A percentile compares a stretch with the other conserved stretches of the same genome.
Conservation (phyloP, 1,140 invertebrate genomes). For the Neodiprion lecontei region DNA sequence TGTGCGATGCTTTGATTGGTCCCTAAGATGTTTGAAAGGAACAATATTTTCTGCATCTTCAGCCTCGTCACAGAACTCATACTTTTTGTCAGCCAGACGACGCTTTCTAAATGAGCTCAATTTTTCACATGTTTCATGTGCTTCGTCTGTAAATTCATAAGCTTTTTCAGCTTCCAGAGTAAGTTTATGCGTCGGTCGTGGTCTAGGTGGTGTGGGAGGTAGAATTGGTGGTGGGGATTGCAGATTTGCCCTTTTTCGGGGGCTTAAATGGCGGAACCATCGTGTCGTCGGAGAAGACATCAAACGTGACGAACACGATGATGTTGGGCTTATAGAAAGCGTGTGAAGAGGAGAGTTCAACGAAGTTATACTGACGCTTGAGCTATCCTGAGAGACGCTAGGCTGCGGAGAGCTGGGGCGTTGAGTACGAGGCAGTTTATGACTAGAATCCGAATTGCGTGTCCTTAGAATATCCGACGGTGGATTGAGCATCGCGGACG, state of each 20-base stretch:
- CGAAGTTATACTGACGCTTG: constrained; percentile 41
- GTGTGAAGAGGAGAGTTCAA: constrained; percentile 53
- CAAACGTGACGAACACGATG: constrained; percentile 50
- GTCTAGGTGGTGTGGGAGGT: constrained; percentile 38
- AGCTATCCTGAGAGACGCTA: constrained; percentile 44
- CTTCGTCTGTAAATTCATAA: constrained; percentile 85
- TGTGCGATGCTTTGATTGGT: constrained; percentile 51
- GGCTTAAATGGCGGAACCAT: constrained; percentile 50
- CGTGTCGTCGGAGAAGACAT: constrained; percentile 54
- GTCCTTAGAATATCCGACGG: constrained; percentile 56
- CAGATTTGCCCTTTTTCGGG: constrained; percentile 47
- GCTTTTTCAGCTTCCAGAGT: constrained; percentile 72
- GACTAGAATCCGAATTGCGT: constrained; percentile 56
- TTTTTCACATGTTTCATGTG: constrained; percentile 80
- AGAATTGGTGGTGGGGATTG: constrained; percentile 50
- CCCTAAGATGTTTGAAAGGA: constrained; percentile 69
- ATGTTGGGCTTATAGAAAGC: constrained; percentile 50
- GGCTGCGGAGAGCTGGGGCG: constrained; percentile 52
- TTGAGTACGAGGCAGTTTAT: constrained; percentile 35
- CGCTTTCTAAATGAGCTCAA: constrained; percentile 82
- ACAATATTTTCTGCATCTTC: constrained; percentile 86
- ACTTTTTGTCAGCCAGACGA: constrained; percentile 87
- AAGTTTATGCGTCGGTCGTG: constrained; percentile 52
- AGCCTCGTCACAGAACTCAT: constrained; percentile 80
- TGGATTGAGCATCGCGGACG: constrained; percentile 48